Percentiles rank a stretch among this genome's conserved stretches.
These are phyloP conservation scores for Oscheius sp. DNA, from an alignment of 1,140 invertebrate genomes.

Conservation along the genomic window DNA sequence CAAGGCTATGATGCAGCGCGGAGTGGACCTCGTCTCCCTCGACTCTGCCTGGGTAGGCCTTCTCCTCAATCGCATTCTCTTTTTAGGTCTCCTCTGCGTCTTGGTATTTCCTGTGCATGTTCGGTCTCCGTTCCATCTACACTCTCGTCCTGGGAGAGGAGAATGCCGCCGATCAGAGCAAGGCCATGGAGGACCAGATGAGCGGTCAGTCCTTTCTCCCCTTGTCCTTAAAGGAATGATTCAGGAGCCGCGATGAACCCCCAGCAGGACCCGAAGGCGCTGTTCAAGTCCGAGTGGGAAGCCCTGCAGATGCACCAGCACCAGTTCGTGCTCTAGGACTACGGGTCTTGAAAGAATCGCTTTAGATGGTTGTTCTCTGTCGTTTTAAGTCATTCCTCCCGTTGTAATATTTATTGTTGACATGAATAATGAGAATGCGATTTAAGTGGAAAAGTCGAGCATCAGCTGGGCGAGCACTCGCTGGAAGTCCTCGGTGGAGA, in stretches of 20 bases:
- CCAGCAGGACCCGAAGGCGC: slow-evolving; percentile 93
- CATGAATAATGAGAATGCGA: too few species aligned
- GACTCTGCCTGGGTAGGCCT: slow-evolving; percentile 86
- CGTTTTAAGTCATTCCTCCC: too few species aligned
- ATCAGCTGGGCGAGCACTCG: too few species aligned
- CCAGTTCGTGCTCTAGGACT: slow-evolving; percentile 18
- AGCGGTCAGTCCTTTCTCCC: not conserved
- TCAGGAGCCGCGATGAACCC: slow-evolving; percentile 92
- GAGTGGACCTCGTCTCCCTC: slow-evolving; percentile 86
- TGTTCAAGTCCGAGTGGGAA: slow-evolving; percentile 99
- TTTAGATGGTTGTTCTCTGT: too few species aligned
- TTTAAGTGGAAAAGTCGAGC: too few species aligned
- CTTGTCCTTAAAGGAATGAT: not conserved
- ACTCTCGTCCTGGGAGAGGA: slow-evolving; percentile 95
- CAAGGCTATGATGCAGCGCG: slow-evolving; percentile 98
- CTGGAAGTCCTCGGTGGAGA: too few species aligned
- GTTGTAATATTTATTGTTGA: too few species aligned
- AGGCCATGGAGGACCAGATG: slow-evolving; percentile 95
- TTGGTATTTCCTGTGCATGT: slow-evolving; percentile 99
- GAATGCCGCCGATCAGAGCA: slow-evolving; percentile 69
- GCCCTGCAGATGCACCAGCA: slow-evolving; percentile 79
- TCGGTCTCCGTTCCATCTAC: slow-evolving; percentile 95
- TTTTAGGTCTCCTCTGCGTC: slow-evolving; percentile 84
- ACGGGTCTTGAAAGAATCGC: too few species aligned
- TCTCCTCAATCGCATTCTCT: not conserved